A percentile compares a stretch with the other conserved stretches of the same genome.
phyloP scores from a whole-genome alignment of 2,113 vertebrate species.

The Cairina moschata region DNA sequence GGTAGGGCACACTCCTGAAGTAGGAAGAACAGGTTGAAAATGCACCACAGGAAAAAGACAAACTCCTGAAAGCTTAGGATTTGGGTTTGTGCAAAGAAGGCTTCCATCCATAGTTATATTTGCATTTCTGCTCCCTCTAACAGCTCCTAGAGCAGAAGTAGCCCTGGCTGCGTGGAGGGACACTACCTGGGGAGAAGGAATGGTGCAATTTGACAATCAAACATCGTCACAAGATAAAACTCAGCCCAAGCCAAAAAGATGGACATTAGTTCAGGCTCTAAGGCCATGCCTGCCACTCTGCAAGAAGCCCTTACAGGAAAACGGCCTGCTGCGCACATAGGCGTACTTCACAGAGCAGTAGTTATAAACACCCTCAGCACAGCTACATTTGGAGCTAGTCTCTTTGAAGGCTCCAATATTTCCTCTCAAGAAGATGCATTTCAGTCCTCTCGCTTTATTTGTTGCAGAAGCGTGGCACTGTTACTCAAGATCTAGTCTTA shows the following conservation, averaged over 20 bases:
- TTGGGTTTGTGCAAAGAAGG: not conserved
- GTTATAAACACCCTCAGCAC: fast-evolving
- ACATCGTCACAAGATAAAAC: not conserved
- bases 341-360: not conserved
- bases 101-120: not conserved
- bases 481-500: not conserved
- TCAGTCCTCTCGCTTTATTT: not conserved
- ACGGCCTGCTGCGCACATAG: fast-evolving
- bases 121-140: slow-evolving; percentile 16
- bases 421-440: not conserved
- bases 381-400: not conserved
- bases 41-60: not conserved
- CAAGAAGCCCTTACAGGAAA: not conserved
- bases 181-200: slow-evolving; percentile 4
- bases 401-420: not conserved
- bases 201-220: not conserved
- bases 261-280: not conserved
- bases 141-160: slow-evolving; percentile 7
- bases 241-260: not conserved
- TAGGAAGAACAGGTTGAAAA: not conserved
- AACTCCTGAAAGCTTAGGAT: not conserved
- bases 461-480: fast-evolving
- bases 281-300: not conserved
- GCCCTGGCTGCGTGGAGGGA: not conserved
- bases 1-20: not conserved